Base-by-base conservation (phyloP, 1,140 invertebrate species). In the Hirudo medicinalis region DNA sequence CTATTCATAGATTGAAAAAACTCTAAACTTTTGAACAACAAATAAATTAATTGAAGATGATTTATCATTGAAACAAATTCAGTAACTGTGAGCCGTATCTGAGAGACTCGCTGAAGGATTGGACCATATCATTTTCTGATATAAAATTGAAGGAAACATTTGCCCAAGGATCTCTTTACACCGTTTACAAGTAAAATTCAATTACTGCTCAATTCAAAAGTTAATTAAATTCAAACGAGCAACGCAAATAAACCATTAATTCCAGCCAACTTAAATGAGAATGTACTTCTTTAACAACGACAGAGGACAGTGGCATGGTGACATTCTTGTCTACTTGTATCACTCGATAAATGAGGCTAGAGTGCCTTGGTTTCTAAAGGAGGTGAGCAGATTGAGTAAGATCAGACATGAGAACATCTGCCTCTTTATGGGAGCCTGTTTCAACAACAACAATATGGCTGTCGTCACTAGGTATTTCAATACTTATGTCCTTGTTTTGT, bases 351-450 rank as follows among this genome's bases (percentile, higher is more conserved):
- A 75, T 32, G 75, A 77, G 13, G 49, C 75, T 4, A 78, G 78
- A 32, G 74, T 78, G 0, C 74, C 76, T 20, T 74, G 76, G 17
- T 84, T 84, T 73, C 78, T 80, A 77, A 75, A 76, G 17, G 78
- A 83, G 22, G 80, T 84, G 54, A 76, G 76, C 17, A 79, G 78
- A 49, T 77, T 84, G 49, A 80, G 78, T 57, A 79, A 80, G 75
- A 83, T 85, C 29, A 78, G 84, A 5, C 84, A 85, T 72, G 84
- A 85, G 75, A 85, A 85, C 75, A 80, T 84, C 49, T 80, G 81
- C 11, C 78, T 84, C 11, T 85, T 84, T 74, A 85, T 85, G 84
- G 84, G 83, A 0, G 83, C 82, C 0, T 83, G 83, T 71, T 78
- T 82, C 20, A 77, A 79, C 60, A 77, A 78, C 0, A 79, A 80